Percentiles rank a stretch among this genome's conserved stretches.
These are phyloP conservation scores for Motacilla tschutschensis DNA, from an alignment of 2,113 vertebrate species.

Conservation along the genomic window DNA sequence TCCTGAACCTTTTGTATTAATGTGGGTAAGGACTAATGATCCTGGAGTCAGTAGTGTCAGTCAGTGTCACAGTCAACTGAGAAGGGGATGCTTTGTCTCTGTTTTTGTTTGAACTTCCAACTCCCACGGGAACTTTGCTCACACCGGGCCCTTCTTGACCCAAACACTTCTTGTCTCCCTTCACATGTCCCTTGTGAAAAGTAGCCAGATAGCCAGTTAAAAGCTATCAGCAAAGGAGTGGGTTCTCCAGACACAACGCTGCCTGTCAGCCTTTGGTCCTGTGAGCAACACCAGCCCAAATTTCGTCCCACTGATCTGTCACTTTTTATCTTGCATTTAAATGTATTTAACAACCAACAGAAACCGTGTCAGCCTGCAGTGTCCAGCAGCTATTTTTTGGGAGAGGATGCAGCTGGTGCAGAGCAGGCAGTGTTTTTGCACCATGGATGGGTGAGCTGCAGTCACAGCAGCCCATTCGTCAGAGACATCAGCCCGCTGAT, in stretches of 20 bases:
- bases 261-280: neutral
- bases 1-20: neutral
- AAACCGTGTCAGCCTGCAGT: neutral
- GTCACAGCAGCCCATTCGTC: neutral
- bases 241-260: neutral
- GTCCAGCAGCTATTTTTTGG: neutral
- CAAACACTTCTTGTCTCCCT: neutral
- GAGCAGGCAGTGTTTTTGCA: neutral
- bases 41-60: neutral
- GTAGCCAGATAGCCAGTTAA: neutral
- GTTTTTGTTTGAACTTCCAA: constrained; percentile 5
- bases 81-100: neutral
- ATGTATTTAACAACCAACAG: neutral
- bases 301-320: neutral
- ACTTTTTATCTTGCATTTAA: neutral
- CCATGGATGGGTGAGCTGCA: neutral
- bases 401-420: neutral
- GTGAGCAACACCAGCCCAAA: neutral
- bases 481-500: neutral
- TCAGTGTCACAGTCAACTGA: neutral
- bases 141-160: neutral
- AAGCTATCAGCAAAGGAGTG: neutral
- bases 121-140: neutral
- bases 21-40: neutral
- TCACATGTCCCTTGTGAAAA: neutral